A percentile compares a stretch with the other conserved stretches of the same genome.
Evolutionary conservation across 2,888 invertebrate genomes (phyloP).

Genomic region (Sycophila texana): DNA sequence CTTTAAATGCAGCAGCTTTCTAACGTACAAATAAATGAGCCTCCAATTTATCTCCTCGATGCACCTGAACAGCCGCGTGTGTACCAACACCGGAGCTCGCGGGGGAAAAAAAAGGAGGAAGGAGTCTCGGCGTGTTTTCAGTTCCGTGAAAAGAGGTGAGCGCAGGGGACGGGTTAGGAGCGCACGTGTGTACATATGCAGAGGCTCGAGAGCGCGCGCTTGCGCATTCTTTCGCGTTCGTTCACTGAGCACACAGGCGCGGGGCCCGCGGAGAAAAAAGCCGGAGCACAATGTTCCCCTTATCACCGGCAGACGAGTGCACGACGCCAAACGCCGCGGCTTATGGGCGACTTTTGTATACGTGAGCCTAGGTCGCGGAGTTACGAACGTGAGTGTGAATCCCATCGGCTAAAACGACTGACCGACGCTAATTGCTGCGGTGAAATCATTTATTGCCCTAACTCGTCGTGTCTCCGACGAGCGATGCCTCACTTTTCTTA

Average conservation of each 20-base stretch:
- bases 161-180: background rate
- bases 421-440: background rate
- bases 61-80: background rate
- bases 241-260: constrained; percentile 14
- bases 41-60: too few relatives aligned
- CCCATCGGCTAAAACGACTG: background rate
- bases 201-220: background rate
- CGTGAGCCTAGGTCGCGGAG: background rate
- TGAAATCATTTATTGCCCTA: constrained; percentile 64
- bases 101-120: background rate
- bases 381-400: background rate
- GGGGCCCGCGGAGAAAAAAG: background rate
- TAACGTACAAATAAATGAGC: too few relatives aligned
- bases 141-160: constrained; percentile 23
- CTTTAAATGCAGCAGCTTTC: too few relatives aligned
- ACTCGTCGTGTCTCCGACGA: background rate
- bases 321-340: background rate
- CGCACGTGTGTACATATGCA: constrained; percentile 1
- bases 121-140: background rate
- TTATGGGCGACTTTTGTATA: background rate
- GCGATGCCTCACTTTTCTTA: background rate
- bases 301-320: background rate
- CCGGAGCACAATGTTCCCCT: constrained; percentile 52
- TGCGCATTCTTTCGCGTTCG: constrained; percentile 41
- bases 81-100: background rate